phyloP scores from a whole-genome alignment of 2,888 invertebrate genomes.

The Chrysomela aeneicollis region DNA sequence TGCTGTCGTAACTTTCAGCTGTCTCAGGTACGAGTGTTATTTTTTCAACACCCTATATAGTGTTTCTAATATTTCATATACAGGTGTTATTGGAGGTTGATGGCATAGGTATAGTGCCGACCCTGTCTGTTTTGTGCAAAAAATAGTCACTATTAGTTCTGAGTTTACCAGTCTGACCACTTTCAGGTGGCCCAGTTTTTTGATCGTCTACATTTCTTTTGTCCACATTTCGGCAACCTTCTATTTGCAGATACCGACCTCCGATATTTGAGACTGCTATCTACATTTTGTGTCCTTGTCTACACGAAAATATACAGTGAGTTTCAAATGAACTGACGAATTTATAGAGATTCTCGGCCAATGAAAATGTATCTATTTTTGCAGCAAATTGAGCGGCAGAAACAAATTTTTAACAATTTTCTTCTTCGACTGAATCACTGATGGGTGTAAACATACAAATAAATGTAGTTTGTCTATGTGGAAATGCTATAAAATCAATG shows the following conservation, averaged over 20 bases:
- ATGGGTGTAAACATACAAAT: not conserved
- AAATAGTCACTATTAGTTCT: no score
- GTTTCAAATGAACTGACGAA: not conserved
- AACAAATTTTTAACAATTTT: no score
- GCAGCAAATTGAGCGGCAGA: no score
- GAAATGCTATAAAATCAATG: not conserved
- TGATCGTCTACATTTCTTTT: constrained; percentile 28
- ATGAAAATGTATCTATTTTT: not conserved
- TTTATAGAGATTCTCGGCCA: not conserved
- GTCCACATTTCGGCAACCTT: constrained; percentile 15
- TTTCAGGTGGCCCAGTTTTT: constrained; percentile 26
- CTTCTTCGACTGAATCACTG: not conserved
- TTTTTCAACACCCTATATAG: no score
- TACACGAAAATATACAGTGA: not conserved
- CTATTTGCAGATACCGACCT: constrained; percentile 5
- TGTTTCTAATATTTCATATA: not conserved
- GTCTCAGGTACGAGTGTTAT: no score
- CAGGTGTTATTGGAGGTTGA: not conserved
- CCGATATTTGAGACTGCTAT: constrained; percentile 9
- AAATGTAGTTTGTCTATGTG: not conserved
- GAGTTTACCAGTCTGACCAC: constrained; percentile 21
- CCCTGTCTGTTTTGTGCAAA: no score
- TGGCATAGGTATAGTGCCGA: not conserved
- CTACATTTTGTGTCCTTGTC: constrained; percentile 5
- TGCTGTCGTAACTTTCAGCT: no score